These are phyloP conservation scores for Zapornia atra DNA, from an alignment of 2,113 vertebrate species.

Conservation along the genomic window DNA sequence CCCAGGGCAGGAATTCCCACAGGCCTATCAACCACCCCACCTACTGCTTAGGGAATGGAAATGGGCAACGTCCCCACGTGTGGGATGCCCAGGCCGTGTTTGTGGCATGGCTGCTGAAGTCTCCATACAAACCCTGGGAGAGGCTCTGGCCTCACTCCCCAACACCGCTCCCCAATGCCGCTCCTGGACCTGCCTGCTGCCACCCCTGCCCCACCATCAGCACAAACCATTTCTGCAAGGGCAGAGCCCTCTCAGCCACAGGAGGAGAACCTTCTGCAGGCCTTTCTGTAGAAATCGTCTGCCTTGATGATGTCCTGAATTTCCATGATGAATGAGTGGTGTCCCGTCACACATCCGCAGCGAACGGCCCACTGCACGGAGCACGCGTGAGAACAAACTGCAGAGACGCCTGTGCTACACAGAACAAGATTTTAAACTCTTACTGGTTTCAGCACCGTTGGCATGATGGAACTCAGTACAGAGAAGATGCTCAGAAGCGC, in stretches of 20 bases:
- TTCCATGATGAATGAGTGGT: background rate
- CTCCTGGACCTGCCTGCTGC: fast-evolving
- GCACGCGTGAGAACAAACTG: background rate
- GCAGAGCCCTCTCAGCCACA: background rate
- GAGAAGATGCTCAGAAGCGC: background rate
- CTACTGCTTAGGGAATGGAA: background rate
- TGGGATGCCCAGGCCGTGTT: fast-evolving
- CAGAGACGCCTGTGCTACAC: background rate
- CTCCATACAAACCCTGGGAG: fast-evolving
- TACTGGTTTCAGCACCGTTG: background rate
- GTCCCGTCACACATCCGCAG: fast-evolving
- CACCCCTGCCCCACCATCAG: background rate
- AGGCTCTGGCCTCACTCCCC: fast-evolving
- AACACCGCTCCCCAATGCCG: background rate
- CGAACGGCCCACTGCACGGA: fast-evolving
- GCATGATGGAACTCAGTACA: background rate
- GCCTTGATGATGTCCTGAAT: fast-evolving
- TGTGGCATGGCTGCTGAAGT: background rate
- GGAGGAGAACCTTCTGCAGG: background rate
- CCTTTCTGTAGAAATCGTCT: background rate
- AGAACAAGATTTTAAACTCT: background rate
- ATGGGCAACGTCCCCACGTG: fast-evolving
- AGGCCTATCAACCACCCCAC: background rate
- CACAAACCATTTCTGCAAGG: background rate
- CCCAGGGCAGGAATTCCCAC: background rate